phyloP scores from a whole-genome alignment of 1,140 invertebrate species.

The Temnothorax longispinosus region DNA sequence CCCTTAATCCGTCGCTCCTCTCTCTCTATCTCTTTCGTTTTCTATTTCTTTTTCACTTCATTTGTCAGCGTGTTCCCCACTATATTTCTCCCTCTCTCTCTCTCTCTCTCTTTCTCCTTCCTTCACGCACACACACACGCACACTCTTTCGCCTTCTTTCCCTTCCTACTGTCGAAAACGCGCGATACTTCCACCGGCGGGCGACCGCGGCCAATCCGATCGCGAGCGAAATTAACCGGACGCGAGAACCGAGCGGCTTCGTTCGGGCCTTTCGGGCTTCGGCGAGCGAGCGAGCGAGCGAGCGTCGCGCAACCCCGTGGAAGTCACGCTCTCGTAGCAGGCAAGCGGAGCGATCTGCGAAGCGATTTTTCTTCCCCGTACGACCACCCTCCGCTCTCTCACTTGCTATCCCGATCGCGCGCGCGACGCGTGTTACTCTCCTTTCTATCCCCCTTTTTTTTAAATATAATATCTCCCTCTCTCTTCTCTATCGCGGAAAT shows the following conservation, averaged over 20 bases:
- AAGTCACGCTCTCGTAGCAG: not conserved
- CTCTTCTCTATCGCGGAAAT: conserved; percentile 61
- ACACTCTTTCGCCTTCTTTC: conserved; percentile 27
- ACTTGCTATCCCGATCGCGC: conserved; percentile 42
- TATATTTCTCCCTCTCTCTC: not conserved
- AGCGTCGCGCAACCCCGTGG: conserved; percentile 26
- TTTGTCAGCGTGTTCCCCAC: not conserved
- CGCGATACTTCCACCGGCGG: conserved; percentile 54
- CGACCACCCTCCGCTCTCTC: not conserved
- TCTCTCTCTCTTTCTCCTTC: conserved; percentile 1
- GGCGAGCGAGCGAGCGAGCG: not conserved
- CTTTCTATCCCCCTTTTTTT: not conserved
- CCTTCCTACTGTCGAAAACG: conserved; percentile 47
- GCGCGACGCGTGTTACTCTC: not conserved
- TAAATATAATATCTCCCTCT: conserved; percentile 40
- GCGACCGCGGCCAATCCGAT: conserved; percentile 62
- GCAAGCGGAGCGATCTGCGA: conserved; percentile 13
- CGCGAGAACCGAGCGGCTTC: conserved; percentile 56
- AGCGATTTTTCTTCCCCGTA: not conserved
- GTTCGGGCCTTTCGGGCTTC: conserved; percentile 15
- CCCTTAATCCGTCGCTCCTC: not conserved
- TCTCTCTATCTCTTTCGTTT: not conserved
- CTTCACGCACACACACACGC: not conserved
- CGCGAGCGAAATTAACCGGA: conserved; percentile 65
- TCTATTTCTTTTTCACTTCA: not conserved